phyloP scores from a whole-genome alignment of 2,888 invertebrate genomes.

The Hymenopus coronatus region DNA sequence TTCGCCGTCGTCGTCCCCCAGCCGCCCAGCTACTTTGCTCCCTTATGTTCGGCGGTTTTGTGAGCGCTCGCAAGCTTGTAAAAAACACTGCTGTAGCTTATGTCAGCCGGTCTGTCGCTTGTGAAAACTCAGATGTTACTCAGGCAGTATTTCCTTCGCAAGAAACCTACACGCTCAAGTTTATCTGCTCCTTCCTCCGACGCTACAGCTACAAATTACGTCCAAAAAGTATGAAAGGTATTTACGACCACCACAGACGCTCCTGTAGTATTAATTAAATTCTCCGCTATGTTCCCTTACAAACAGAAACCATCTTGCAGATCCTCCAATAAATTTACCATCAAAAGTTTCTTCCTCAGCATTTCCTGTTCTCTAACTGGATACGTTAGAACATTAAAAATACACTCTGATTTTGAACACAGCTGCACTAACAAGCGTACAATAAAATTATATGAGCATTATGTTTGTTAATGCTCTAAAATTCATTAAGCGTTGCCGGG shows the following conservation, averaged over 20 bases:
- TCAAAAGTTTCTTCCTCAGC: too few species aligned
- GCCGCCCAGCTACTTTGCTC: not conserved
- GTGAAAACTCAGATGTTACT: not conserved
- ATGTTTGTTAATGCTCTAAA: too few species aligned
- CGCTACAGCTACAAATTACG: not conserved
- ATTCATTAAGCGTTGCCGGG: too few species aligned
- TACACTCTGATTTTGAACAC: too few species aligned
- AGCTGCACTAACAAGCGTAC: too few species aligned
- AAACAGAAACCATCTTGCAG: not conserved
- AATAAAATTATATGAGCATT: too few species aligned
- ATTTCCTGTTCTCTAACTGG: too few species aligned
- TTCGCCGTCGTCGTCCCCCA: not conserved
- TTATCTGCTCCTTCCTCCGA: not conserved
- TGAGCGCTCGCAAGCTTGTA: not conserved
- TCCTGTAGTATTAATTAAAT: not conserved
- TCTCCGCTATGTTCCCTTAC: not conserved
- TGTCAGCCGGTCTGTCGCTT: not conserved
- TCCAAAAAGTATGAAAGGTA: not conserved
- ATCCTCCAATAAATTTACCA: too few species aligned
- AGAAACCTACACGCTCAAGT: not conserved
- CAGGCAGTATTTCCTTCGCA: not conserved
- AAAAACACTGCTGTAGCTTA: not conserved
- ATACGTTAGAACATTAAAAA: too few species aligned
- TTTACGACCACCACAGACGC: not conserved
- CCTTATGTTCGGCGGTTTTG: not conserved